Evolutionary conservation across 2,888 invertebrate genomes (phyloP), one percentile per base, ranked within the genome.

Genomic region (Lucinisca nassula): DNA sequence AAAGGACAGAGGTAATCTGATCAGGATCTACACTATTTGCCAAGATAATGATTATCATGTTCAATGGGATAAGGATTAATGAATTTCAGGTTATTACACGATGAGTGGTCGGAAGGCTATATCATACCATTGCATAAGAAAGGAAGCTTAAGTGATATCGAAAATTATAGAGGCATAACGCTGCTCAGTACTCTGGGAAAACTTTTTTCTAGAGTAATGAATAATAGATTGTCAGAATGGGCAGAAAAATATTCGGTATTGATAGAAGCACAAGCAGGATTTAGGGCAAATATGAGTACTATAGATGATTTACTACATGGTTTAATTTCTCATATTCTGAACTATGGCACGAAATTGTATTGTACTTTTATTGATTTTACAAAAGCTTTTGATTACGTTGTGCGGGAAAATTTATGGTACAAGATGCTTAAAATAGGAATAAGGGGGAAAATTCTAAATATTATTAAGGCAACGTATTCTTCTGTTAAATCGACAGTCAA

Each of bases 371-470:
- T 76, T 12, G 77, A 82, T 51, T 83, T 83, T 58, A 55, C 17
- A 35, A 83, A 79, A 67, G 84, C 79, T 4, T 84, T 84, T 67
- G 79, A 84, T 51, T 55, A 32, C 8, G 84, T 84, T 10, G 70
- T 70, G 40, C 49, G 79, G 6, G 61, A 32, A 17, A 77, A 40
- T 6, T 38, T 84, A 27, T 83, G 83, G 83, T 30, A 37, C n/a
- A 84, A 84, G 49, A 37, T 84, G 51, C 17, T 84, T 38, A 58
- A 35, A 61, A n/a, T 45, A 21, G 32, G 27, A 3, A 49, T 84
- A 14, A 74, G 77, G 35, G 84, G 84, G 6, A 84, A 79, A 58
- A 38, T 55, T 21, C 51, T 55, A 32, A 79, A 84, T 38, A 27
- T 74, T 49, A 75, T 79, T 27, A 32, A 12, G 30, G 70, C 70